phyloP scores from a whole-genome alignment of 2,888 invertebrate species.

The Melinaea menophilus region DNA sequence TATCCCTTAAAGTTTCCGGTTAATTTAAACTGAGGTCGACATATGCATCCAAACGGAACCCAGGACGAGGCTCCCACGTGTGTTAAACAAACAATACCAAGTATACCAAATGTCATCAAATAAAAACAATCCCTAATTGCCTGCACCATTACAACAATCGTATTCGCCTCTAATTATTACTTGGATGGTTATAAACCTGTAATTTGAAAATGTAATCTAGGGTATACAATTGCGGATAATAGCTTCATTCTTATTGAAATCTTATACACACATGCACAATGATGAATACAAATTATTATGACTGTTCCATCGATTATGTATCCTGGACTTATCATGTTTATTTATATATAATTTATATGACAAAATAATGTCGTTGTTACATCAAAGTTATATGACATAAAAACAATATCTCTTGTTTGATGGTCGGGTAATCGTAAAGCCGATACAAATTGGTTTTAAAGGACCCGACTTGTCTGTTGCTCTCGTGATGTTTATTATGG shows the following conservation, averaged over 20 bases:
- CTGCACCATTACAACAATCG: constrained; percentile 43
- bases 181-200: constrained; percentile 14
- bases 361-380: constrained; percentile 59
- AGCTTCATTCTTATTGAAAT: constrained; percentile 12
- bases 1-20: constrained; percentile 71
- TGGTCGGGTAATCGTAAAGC: constrained; percentile 63
- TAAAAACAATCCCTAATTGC: constrained; percentile 67
- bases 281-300: not conserved
- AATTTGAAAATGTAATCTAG: constrained; percentile 18
- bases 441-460: constrained; percentile 68
- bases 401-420: constrained; percentile 66
- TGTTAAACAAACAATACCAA: constrained; percentile 64
- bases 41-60: constrained; percentile 58
- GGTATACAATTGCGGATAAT: constrained; percentile 21
- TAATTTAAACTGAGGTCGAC: constrained; percentile 70
- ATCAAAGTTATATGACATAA: constrained; percentile 62
- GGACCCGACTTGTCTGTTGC: constrained; percentile 22
- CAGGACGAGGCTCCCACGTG: constrained; percentile 65
- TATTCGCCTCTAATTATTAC: constrained; percentile 30
- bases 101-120: constrained; percentile 63
- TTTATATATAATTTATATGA: constrained; percentile 11
- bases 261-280: not conserved
- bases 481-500: constrained; percentile 44
- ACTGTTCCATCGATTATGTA: not conserved
- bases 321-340: not conserved